A percentile compares a stretch with the other conserved stretches of the same genome.
phyloP scores from a whole-genome alignment of 1,140 invertebrate species.

The Coenobita brevimanus region DNA sequence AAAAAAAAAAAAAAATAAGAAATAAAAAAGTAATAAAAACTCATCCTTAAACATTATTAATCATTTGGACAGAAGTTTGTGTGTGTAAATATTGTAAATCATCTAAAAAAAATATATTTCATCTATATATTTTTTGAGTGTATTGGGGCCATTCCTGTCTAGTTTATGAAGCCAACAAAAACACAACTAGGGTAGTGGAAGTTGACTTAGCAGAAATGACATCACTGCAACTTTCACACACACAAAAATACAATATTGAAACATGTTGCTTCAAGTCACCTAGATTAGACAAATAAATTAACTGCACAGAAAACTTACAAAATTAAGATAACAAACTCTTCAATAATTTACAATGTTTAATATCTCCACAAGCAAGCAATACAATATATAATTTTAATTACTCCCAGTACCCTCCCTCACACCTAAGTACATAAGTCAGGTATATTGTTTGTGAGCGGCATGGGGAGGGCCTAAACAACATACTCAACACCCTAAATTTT shows the following conservation, averaged over 20 bases:
- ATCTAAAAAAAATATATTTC: not conserved
- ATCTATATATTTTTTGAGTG: constrained; percentile 2
- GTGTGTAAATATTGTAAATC: constrained; percentile 4
- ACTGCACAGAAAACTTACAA: constrained; percentile 1
- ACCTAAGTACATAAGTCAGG: not conserved
- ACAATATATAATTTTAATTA: not conserved
- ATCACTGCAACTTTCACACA: not conserved
- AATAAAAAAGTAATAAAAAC: constrained; percentile 20
- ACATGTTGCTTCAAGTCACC: not conserved
- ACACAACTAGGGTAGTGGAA: not conserved
- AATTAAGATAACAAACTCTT: not conserved
- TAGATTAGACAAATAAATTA: not conserved
- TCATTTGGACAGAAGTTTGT: constrained; percentile 40
- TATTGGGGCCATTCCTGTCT: not conserved
- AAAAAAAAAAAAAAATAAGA: constrained; percentile 34
- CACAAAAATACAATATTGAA: not conserved
- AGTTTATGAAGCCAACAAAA: not conserved
- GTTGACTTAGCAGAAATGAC: not conserved
- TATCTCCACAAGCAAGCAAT: not conserved
- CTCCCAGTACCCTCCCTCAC: not conserved
- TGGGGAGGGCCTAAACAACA: not conserved
- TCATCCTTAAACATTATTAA: not conserved
- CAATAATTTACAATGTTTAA: not conserved
- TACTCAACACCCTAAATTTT: too few species aligned
- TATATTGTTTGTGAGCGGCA: constrained; percentile 11